Evolutionary conservation across 2,797 vertebrate genomes (phyloP), one percentile per base, ranked within the genome.

Genomic region (Tadarida brasiliensis): DNA sequence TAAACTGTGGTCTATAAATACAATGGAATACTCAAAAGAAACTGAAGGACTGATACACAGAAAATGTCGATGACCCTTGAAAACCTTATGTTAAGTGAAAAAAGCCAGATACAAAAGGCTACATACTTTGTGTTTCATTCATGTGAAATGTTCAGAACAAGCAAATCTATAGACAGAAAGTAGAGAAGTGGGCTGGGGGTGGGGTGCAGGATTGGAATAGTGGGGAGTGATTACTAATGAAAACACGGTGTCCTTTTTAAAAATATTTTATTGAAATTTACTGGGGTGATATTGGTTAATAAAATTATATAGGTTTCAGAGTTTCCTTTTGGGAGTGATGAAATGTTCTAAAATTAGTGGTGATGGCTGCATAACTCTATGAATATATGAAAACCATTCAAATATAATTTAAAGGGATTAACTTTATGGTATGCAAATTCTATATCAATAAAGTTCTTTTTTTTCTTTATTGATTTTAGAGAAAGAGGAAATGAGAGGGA

Each of bases 271-370:
- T 35, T 76, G 10, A 51, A 51, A 20, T 76, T 30, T n/a, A 20
- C 5, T 51, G 16, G 16, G 73, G 47, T 76, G 49, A 11, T 28
- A 51, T 3, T 51, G 73, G 16, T 49, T 76, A 20, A n/a, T 51
- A 19, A 76, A 19, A 11, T 19, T 6, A 49, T 11, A 65, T 19
- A 51, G 49, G 73, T 76, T 51, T 51, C 10, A 17, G 3, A 20
- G 33, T 20, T 73, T 73, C 68, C 82, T 86, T 71, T 76, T 1
- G 51, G 51, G 33, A 5, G 47, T 44, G 49, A 73, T 54, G 19
- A 61, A 81, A 95, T 44, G 7, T 44, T 44, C 39, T 44, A 61
- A 77, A 85, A 47, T 67, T 56, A 84, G 47, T 71, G 61, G 47
- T 47, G 73, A 68, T 39, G 33, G 9, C 30, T 70, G 59, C 35